phyloP scores from a whole-genome alignment of 2,888 invertebrate genomes.

The Drosophila diplacantha region DNA sequence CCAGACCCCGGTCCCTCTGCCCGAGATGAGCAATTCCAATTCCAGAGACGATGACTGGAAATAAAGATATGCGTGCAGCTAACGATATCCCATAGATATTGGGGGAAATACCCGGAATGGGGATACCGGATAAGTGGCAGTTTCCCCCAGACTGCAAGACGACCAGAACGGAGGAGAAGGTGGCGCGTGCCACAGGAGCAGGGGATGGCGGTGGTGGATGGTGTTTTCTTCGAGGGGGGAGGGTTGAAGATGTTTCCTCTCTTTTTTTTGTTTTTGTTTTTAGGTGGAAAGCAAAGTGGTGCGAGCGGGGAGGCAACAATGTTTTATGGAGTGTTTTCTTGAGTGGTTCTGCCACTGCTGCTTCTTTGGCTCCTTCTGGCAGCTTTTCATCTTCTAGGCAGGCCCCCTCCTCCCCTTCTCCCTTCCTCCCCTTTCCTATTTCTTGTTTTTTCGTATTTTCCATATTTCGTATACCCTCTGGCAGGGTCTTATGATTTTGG shows the following conservation, averaged over 20 bases:
- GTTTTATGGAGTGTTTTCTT: slow-evolving; percentile 69
- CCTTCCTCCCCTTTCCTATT: too few species aligned
- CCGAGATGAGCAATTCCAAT: slow-evolving; percentile 9
- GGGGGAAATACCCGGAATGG: slow-evolving; percentile 12
- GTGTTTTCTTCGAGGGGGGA: not conserved
- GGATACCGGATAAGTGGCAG: slow-evolving; percentile 51
- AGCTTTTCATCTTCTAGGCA: not conserved
- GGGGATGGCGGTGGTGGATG: slow-evolving; percentile 2
- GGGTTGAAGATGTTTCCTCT: not conserved
- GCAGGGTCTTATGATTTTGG: not conserved
- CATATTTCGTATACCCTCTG: not conserved
- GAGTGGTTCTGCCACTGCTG: slow-evolving; percentile 48
- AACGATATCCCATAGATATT: slow-evolving; percentile 21
- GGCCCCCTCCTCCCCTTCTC: not conserved
- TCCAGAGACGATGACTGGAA: slow-evolving; percentile 22
- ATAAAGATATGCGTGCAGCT: slow-evolving; percentile 22
- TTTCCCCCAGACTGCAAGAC: slow-evolving; percentile 54
- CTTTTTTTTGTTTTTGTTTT: slow-evolving; percentile 3
- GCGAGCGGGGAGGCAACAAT: slow-evolving; percentile 42
- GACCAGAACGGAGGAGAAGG: slow-evolving; percentile 10
- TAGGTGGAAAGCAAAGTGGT: not conserved
- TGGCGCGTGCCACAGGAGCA: slow-evolving; percentile 51
- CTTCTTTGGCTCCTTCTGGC: not conserved
- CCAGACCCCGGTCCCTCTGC: not conserved
- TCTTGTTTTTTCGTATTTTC: not conserved